Percentiles rank a stretch among this genome's conserved stretches.
These are phyloP conservation scores for Mamestra configurata DNA, from an alignment of 1,140 invertebrate genomes.

Conservation along the genomic window DNA sequence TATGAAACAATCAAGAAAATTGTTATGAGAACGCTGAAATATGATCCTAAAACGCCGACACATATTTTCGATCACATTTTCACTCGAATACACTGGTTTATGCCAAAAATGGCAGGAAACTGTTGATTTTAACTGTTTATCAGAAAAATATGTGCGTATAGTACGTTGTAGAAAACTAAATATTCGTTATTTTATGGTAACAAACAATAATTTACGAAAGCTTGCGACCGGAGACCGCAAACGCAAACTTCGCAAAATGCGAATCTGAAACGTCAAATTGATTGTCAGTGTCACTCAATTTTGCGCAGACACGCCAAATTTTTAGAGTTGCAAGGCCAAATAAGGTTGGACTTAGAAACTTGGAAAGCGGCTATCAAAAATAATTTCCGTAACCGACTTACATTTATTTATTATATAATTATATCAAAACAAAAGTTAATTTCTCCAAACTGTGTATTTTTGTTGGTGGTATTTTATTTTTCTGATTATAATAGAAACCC, in stretches of 20 bases:
- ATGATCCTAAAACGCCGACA: slow-evolving; percentile 4
- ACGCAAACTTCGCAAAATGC: slow-evolving; percentile 3
- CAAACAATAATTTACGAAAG: slow-evolving; percentile 7
- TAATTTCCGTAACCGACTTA: no score
- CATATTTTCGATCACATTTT: slow-evolving; percentile 8
- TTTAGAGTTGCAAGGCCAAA: not conserved
- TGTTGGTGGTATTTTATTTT: no score
- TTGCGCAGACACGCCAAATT: not conserved
- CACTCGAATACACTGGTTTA: not conserved
- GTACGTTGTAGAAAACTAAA: no score
- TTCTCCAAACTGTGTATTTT: no score
- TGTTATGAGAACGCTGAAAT: slow-evolving; percentile 1
- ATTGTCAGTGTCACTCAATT: slow-evolving; percentile 4
- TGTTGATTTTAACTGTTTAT: not conserved
- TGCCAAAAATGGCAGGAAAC: not conserved
- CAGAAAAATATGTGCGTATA: not conserved
- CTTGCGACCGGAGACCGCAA: slow-evolving; percentile 3
- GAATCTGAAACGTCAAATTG: not conserved
- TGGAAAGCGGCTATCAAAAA: no score
- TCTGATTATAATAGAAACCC: no score
- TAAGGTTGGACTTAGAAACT: no score
- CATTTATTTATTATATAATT: no score
- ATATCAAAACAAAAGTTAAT: no score
- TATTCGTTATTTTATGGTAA: not conserved
- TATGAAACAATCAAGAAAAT: slow-evolving; percentile 10